These are phyloP conservation scores for Strigamia crassipes DNA, from an alignment of 2,888 invertebrate genomes.

Conservation along the genomic window DNA sequence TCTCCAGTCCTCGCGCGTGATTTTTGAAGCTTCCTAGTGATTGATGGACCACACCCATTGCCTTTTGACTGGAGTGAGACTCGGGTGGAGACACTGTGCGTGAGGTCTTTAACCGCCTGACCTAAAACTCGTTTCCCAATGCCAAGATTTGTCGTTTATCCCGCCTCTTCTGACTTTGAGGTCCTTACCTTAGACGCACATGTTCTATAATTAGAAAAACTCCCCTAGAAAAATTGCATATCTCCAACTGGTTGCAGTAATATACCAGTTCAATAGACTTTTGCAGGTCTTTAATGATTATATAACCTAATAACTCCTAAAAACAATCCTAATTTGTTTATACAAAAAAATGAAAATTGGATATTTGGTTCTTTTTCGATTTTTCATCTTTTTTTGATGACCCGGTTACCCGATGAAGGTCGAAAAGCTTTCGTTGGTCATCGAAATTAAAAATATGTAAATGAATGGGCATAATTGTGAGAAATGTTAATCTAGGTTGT, in stretches of 20 bases:
- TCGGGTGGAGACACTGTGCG: neutral
- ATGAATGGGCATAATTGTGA: no score
- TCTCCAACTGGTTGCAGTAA: neutral
- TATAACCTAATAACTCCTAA: no score
- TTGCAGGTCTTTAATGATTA: no score
- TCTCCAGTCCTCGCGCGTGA: no score
- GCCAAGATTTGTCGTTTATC: constrained; percentile 12
- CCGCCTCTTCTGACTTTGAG: neutral
- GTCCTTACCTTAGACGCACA: neutral
- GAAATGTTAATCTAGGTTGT: neutral
- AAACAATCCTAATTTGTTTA: no score
- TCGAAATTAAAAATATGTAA: no score
- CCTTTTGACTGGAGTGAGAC: neutral
- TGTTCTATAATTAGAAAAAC: neutral
- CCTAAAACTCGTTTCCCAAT: constrained; percentile 16
- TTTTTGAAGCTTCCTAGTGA: neutral
- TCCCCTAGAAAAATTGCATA: neutral
- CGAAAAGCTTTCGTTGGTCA: no score
- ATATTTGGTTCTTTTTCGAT: no score
- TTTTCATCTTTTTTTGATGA: no score
- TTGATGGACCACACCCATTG: neutral
- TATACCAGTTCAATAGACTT: neutral
- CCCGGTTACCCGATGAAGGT: no score
- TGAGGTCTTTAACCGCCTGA: constrained; percentile 14
- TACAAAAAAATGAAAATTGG: no score